Evolutionary conservation across 2,888 invertebrate genomes (phyloP), one percentile per base, ranked within the genome.

Genomic region (Hipparchia semele): DNA sequence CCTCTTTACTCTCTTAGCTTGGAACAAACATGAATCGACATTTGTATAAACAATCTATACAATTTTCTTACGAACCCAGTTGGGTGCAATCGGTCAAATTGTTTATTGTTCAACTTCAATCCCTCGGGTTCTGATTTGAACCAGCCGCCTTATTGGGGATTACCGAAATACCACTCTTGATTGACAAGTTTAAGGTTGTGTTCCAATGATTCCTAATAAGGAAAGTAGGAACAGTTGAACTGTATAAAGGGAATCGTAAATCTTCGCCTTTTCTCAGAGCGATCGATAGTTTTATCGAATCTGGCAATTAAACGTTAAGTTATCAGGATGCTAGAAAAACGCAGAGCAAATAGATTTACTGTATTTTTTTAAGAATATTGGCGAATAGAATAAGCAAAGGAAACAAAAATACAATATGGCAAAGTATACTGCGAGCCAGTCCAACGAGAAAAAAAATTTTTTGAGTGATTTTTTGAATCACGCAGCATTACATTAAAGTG

Each of bases 61-160:
- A 76, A 81, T 83, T 10, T 87, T 85, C 86, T 84, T 84, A 81
- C 80, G 84, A 85, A 81, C 79, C 81, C 87, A 87, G 87, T 85
- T 87, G 89, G 82, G 53, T 78, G 84, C 84, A 79, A 82, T 81
- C 83, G 79, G 75, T 76, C 71, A 70, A 66, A 65, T 77, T 84
- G 80, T 86, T 87, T 87, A 83, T 85, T 86, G 81, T 81, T 80
- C 65, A 73, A 79, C 75, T 76, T 80, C 80, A 81, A 65, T 80
- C 79, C 79, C 77, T 51, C 72, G 73, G 64, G 59, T 75, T 74
- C 75, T 86, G 87, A 88, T 80, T 79, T 77, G 82, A 79, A 73
- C 78, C 88, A 87, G 87, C 82, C 82, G 82, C 79, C 70, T 72
- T 45, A 70, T 74, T 60, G 45, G 59, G 23, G 73, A 74, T 46